A percentile compares a stretch with the other conserved stretches of the same genome.
Conservation (phyloP, 2,797 vertebrate genomes). For the Myripristis murdjan region DNA sequence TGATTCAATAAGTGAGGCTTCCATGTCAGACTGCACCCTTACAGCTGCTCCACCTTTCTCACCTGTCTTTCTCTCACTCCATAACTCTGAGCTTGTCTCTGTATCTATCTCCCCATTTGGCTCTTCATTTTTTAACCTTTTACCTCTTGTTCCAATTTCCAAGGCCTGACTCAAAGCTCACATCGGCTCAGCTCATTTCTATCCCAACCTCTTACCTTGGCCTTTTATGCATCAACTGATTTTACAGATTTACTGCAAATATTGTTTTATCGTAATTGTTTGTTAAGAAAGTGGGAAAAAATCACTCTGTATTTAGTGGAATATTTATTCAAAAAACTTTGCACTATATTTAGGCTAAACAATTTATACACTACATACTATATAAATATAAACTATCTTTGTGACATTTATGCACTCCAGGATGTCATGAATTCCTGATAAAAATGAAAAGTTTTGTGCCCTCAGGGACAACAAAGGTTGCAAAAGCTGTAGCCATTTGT, state of each 20-base stretch:
- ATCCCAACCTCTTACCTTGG: background rate
- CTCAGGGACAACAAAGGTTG: no score
- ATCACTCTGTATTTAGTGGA: no score
- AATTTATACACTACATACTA: no score
- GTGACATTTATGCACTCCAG: no score
- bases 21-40: background rate
- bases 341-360: no score
- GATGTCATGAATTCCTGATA: no score
- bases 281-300: no score
- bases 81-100: constrained; percentile 22
- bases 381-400: no score
- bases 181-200: background rate
- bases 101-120: constrained; percentile 15
- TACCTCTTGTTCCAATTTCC: constrained; percentile 9
- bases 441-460: no score
- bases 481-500: no score
- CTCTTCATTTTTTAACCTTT: background rate
- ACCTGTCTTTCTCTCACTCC: constrained; percentile 15
- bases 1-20: constrained; percentile 54
- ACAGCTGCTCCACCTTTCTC: background rate
- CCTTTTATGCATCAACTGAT: background rate
- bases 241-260: background rate
- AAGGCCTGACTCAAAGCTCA: background rate
- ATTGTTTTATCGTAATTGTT: no score
- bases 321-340: no score